phyloP scores from a whole-genome alignment of 1,140 invertebrate genomes.

The Leptinotarsa undecemlineata region DNA sequence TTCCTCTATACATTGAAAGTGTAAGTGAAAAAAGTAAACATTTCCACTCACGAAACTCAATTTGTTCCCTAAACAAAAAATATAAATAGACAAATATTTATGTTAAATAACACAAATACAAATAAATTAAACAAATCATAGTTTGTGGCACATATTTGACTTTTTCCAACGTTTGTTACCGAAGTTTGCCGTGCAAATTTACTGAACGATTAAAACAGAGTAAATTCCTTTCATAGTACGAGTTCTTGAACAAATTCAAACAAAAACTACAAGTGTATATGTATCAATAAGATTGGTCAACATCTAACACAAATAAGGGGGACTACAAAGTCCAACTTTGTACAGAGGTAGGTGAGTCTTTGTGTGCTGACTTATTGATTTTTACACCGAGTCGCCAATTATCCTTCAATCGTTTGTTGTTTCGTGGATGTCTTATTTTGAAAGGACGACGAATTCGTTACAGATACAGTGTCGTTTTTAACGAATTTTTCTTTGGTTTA shows the following conservation, averaged over 20 bases:
- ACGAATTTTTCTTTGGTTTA: no score
- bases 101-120: slow-evolving; percentile 32
- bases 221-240: slow-evolving; percentile 29
- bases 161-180: slow-evolving; percentile 39
- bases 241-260: slow-evolving; percentile 23
- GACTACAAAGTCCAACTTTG: slow-evolving; percentile 27
- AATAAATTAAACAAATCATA: slow-evolving; percentile 31
- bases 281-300: slow-evolving; percentile 41
- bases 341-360: slow-evolving; percentile 15
- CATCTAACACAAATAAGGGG: slow-evolving; percentile 37
- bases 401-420: neutral
- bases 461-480: no score
- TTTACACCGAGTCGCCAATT: neutral
- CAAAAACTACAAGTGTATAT: slow-evolving; percentile 31
- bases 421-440: neutral
- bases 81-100: slow-evolving; percentile 35
- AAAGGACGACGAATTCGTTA: no score
- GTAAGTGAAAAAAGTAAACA: slow-evolving; percentile 5
- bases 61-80: slow-evolving; percentile 27
- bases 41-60: slow-evolving; percentile 19
- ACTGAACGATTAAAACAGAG: slow-evolving; percentile 42
- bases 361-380: slow-evolving; percentile 13
- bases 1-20: neutral
- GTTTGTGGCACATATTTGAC: slow-evolving; percentile 32
- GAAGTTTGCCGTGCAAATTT: slow-evolving; percentile 43